Base-by-base conservation (phyloP, 1,140 invertebrate genomes). In the Popillia japonica region DNA sequence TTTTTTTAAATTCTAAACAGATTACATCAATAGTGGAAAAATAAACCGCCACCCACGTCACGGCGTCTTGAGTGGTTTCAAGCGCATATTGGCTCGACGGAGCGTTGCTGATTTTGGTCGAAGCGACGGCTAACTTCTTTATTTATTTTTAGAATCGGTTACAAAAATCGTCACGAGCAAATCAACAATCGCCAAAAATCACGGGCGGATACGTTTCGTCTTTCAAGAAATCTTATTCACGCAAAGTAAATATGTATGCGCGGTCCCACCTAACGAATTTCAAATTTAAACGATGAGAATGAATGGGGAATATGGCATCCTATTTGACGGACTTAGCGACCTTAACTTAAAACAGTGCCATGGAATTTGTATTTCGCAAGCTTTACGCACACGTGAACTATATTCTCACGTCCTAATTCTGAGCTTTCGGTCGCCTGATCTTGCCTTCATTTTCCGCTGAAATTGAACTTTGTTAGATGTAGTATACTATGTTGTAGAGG, bases 341-440 rank as follows among this genome's bases (percentile, higher is more conserved):
- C 61, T 68, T 68, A 68, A 68, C 61, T 68, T 68, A 68, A 27
- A 68, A 68, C 61, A 68, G 61, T 68, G 61, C 20, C 61, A 68
- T 14, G 61, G 61, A 68, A 68, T 68, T 68, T 20, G 61, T 68
- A 27, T 68, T 68, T 68, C 61, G 61, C 27, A 68, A 68, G 22
- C 61, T 68, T 68, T 68, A 68, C 61, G 23, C 22, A 68, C 61
- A 68, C 61, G 61, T 68, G 61, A 68, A 68, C 61, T 68, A 68
- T 68, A 68, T 68, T 68, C 61, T 68, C 61, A 68, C 61, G 61
- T 68, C 61, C 61, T 68, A 68, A 68, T 68, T 68, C 22, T 68
- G 61, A 14, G 22, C 61, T 14, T 68, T 23, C 22, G 61, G 61
- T 68, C 61, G 61, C 20, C 61, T 68, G 61, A 68, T 68, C 61